Evolutionary conservation across 2,888 invertebrate species (phyloP), one percentile per base, ranked within the genome.

Genomic region (Micoletzkya japonica): DNA sequence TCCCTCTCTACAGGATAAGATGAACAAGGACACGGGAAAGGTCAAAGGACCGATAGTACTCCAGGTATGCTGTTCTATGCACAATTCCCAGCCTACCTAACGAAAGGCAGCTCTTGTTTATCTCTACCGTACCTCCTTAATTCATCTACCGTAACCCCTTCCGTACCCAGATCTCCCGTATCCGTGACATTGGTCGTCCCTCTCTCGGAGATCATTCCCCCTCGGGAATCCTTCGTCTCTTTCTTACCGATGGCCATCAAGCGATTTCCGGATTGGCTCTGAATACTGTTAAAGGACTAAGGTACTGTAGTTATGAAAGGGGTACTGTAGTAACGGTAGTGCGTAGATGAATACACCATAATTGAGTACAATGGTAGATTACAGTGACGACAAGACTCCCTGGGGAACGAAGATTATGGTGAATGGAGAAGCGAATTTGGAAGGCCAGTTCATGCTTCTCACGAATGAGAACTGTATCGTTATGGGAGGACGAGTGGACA

Each of bases 401-500:
- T 67, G 67, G 67, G 67, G 67, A 30, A 67, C 57, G 44, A 67
- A 67, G 57, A 57, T 67, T n/a, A 37, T 57, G 20, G 30, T 67
- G 34, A 49, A 50, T 4, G 81, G 80, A 20, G 71, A 72, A n/a
- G 69, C 81, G 6, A 54, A 36, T 4, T 63, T 75, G 7, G 81
- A 82, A 52, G 71, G 71, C 17, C 75, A 72, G 2, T 75, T 77
- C 59, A 60, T 82, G 50, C 59, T 79, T 52, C 71, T 82, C 26
- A 63, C 57, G 14, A 54, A 63, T n/a, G 59, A 57, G 14, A 75
- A 83, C 68, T 61, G 71, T 6, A 69, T 56, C n/a, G 67, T 82
- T 1, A 50, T 82, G n/a, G 82, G 82, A 30, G 82, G 82, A 58
- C 64, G 70, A 30, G 82, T 82, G 17, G 77, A 75, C 7, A 68